These are phyloP conservation scores for Myzus persicae DNA, from an alignment of 1,140 invertebrate genomes.

Conservation along the genomic window DNA sequence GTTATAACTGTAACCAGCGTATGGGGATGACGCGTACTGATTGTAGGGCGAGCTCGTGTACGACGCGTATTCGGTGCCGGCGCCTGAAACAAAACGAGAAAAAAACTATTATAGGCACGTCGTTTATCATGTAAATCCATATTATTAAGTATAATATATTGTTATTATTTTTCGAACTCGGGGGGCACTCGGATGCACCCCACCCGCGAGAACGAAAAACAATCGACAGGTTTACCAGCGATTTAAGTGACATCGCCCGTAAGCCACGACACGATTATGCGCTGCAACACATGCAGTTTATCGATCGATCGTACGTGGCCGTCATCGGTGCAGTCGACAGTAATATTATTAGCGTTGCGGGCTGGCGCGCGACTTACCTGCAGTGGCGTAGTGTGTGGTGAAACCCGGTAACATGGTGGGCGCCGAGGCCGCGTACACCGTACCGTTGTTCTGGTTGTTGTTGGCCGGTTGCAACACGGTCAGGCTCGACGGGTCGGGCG, in stretches of 20 bases:
- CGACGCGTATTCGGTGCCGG: slow-evolving; percentile 71
- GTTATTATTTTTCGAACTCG: background rate
- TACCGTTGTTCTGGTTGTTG: slow-evolving; percentile 66
- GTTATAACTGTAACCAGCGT: slow-evolving; percentile 76
- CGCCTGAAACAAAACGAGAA: slow-evolving; percentile 66
- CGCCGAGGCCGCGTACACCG: slow-evolving; percentile 66
- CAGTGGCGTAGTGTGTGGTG: slow-evolving; percentile 72
- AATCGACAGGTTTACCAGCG: background rate
- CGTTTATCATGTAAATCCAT: too few species aligned
- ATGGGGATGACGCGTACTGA: slow-evolving; percentile 75
- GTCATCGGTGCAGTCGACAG: background rate
- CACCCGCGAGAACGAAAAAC: background rate
- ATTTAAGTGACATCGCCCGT: background rate
- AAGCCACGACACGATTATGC: too few species aligned
- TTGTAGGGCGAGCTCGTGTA: slow-evolving; percentile 77
- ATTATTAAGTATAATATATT: background rate
- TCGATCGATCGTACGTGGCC: too few species aligned
- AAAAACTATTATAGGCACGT: background rate
- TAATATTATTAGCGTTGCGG: background rate
- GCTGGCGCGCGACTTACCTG: slow-evolving; percentile 69
- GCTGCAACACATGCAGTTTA: too few species aligned
- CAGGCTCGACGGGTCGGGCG: slow-evolving; percentile 63
- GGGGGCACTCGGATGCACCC: background rate
- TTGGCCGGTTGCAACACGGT: slow-evolving; percentile 69
- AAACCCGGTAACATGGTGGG: slow-evolving; percentile 75